Conservation (phyloP, 2,113 vertebrate species). For the Dasypus novemcinctus region DNA sequence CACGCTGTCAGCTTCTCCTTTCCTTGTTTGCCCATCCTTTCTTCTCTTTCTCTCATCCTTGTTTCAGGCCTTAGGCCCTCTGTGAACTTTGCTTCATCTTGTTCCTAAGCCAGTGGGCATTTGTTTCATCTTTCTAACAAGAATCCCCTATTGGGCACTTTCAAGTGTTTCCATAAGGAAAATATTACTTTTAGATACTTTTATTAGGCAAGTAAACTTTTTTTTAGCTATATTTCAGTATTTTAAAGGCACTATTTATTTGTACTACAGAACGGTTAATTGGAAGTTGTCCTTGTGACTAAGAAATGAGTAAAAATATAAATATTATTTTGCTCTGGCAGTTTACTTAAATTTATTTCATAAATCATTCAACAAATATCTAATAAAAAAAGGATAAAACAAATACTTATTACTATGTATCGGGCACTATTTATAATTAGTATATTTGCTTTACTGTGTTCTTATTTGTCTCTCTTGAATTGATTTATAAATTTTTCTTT, state of each 20-base stretch:
- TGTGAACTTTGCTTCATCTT: not conserved
- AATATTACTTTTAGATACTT: constrained; percentile 4
- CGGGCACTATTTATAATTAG: not conserved
- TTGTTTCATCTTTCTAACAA: not conserved
- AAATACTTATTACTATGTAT: not conserved
- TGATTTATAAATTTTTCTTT: constrained; percentile 2
- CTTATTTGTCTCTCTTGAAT: not conserved
- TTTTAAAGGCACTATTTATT: not conserved
- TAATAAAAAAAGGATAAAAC: too few relatives aligned
- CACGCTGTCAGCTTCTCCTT: not conserved
- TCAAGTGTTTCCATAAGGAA: not conserved
- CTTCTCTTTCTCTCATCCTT: not conserved
- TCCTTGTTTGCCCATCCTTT: not conserved
- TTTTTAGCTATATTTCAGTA: not conserved
- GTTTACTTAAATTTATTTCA: constrained; percentile 2
- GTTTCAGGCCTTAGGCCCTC: not conserved
- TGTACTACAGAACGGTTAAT: not conserved
- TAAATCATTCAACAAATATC: not conserved
- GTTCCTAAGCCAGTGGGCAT: not conserved
- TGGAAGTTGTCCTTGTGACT: not conserved
- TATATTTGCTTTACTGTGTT: not conserved
- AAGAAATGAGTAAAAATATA: constrained; percentile 7
- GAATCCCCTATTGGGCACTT: not conserved
- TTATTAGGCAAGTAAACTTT: not conserved
- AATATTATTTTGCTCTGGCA: not conserved